These are phyloP conservation scores for Bursaphelenchus mucronatus DNA, from an alignment of 1,140 invertebrate genomes.

Conservation along the genomic window DNA sequence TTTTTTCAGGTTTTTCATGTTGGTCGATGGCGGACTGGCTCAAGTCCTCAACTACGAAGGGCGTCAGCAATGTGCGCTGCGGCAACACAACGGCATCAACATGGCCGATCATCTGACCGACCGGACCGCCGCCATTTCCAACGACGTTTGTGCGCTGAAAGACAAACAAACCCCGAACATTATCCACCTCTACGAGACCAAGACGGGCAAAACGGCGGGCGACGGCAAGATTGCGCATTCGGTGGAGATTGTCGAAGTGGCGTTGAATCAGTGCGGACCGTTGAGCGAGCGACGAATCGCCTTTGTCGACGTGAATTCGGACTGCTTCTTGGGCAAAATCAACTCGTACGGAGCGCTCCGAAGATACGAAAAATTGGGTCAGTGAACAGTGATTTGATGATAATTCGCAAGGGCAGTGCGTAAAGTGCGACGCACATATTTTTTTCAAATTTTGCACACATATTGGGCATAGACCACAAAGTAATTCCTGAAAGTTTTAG, in stretches of 20 bases:
- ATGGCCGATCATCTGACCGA: constrained; percentile 66
- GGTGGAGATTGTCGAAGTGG: constrained; percentile 71
- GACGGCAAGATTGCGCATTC: constrained; percentile 69
- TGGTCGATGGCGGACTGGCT: constrained; percentile 74
- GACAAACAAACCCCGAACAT: constrained; percentile 77
- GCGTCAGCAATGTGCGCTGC: constrained; percentile 72
- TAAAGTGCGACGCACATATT: no score
- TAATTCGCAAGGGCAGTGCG: no score
- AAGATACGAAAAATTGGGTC: constrained; percentile 71
- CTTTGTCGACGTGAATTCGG: constrained; percentile 75
- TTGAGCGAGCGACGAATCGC: constrained; percentile 71
- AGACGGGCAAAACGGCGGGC: constrained; percentile 69
- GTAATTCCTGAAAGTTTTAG: no score
- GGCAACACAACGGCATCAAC: constrained; percentile 63
- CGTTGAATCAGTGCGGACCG: constrained; percentile 74
- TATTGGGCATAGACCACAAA: no score
- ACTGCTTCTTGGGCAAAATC: constrained; percentile 73
- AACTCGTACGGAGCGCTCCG: constrained; percentile 66
- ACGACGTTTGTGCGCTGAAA: constrained; percentile 76
- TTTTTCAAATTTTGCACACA: no score
- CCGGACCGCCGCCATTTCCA: constrained; percentile 71
- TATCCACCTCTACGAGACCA: constrained; percentile 78
- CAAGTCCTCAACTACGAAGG: constrained; percentile 85
- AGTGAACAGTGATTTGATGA: constrained; percentile 34
- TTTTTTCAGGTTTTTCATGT: constrained; percentile 72